These are phyloP conservation scores for Cosmia trapezina DNA, from an alignment of 2,888 invertebrate genomes.

Conservation along the genomic window DNA sequence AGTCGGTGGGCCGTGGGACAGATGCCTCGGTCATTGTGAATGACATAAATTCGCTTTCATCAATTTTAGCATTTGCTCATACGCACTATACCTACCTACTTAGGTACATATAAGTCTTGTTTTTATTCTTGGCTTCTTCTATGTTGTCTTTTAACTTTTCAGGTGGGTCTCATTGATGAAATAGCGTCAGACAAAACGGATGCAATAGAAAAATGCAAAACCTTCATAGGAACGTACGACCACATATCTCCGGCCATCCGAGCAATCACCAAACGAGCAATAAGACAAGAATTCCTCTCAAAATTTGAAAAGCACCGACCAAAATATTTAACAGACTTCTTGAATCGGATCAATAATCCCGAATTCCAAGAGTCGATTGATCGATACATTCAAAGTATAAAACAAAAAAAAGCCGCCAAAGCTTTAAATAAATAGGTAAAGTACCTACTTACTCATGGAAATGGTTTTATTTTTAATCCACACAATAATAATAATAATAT, in stretches of 20 bases:
- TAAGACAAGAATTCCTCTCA: slow-evolving; percentile 83
- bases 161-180: slow-evolving; percentile 93
- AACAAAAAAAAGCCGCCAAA: slow-evolving; percentile 82
- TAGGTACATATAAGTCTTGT: too few relatives aligned
- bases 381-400: slow-evolving; percentile 91
- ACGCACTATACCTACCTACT: neutral
- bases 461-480: neutral
- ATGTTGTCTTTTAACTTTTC: slow-evolving; percentile 28
- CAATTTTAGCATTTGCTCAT: neutral
- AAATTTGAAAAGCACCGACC: slow-evolving; percentile 89
- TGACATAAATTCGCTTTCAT: neutral
- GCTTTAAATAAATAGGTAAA: slow-evolving; percentile 60
- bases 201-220: slow-evolving; percentile 91
- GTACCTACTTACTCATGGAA: neutral
- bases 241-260: slow-evolving; percentile 91
- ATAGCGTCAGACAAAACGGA: slow-evolving; percentile 91
- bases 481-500: too few relatives aligned
- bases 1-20: too few relatives aligned
- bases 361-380: slow-evolving; percentile 92
- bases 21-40: neutral
- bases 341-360: slow-evolving; percentile 89
- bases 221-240: slow-evolving; percentile 91
- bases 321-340: slow-evolving; percentile 90
- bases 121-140: too few relatives aligned
- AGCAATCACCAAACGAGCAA: slow-evolving; percentile 85